phyloP scores from a whole-genome alignment of 1,140 invertebrate genomes.

The Drosophila obscura region DNA sequence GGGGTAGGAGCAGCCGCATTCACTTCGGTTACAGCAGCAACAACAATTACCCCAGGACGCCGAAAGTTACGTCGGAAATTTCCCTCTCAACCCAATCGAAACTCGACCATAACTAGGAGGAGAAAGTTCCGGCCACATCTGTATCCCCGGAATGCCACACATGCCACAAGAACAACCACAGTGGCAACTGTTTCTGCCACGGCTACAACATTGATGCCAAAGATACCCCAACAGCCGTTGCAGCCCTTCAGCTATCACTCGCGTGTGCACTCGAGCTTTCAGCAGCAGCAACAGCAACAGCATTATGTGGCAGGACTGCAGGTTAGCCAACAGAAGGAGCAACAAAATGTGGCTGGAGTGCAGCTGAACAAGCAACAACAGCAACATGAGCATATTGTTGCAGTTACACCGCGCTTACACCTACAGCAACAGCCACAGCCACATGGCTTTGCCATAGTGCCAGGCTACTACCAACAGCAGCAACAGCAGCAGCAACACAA shows the following conservation, averaged over 20 bases:
- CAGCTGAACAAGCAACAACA: conserved; percentile 50
- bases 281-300: conserved; percentile 65
- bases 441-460: conserved; percentile 46
- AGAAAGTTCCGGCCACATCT: conserved; percentile 59
- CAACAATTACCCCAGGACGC: conserved; percentile 48
- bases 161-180: conserved; percentile 70
- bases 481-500: conserved; percentile 68
- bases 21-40: conserved; percentile 31
- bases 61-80: conserved; percentile 71
- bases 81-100: conserved; percentile 33
- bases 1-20: conserved; percentile 29
- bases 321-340: conserved; percentile 40
- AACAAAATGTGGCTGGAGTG: conserved; percentile 44
- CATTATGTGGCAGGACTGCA: conserved; percentile 41
- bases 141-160: conserved; percentile 64
- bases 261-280: conserved; percentile 47
- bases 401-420: conserved; percentile 59
- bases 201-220: conserved; percentile 64
- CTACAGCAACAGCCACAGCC: conserved; percentile 45
- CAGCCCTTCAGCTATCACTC: conserved; percentile 63
- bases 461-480: conserved; percentile 62
- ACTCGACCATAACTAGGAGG: conserved; percentile 49
- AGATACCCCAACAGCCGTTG: conserved; percentile 54
- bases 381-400: conserved; percentile 59
- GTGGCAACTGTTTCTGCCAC: conserved; percentile 55